phyloP scores from a whole-genome alignment of 2,888 invertebrate genomes.

The Cantharis lateralis region DNA sequence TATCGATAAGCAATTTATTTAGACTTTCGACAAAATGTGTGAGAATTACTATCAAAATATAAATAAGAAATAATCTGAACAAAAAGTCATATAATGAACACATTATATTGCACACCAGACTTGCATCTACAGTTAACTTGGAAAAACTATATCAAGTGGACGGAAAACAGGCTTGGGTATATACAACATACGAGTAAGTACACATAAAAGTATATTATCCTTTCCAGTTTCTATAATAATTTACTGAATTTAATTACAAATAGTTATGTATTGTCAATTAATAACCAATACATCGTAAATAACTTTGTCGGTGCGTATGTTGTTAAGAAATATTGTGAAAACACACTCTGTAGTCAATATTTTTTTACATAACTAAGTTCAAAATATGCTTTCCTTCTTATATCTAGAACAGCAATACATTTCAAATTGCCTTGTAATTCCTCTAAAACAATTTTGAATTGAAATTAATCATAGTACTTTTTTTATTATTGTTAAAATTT shows the following conservation, averaged over 20 bases:
- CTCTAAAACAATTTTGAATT: background rate
- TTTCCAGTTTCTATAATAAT: slow-evolving; percentile 3
- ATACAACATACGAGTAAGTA: background rate
- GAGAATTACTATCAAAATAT: background rate
- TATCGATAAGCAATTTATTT: background rate
- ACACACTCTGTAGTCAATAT: background rate
- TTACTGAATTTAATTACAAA: slow-evolving; percentile 1
- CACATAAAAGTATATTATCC: background rate
- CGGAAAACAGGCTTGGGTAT: background rate
- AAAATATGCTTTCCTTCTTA: background rate
- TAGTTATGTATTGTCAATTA: background rate
- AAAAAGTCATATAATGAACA: background rate
- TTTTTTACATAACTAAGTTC: background rate
- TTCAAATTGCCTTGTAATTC: background rate
- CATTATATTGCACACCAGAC: background rate
- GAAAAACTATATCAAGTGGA: background rate
- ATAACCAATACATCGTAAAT: background rate
- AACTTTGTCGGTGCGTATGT: background rate
- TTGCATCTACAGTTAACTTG: background rate
- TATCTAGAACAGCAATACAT: background rate
- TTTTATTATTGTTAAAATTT: background rate
- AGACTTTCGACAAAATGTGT: background rate
- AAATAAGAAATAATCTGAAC: background rate
- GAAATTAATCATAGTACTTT: background rate
- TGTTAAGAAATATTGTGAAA: background rate